These are phyloP conservation scores for Drosophila melanosoma DNA, from an alignment of 2,888 invertebrate genomes.

Conservation along the genomic window DNA sequence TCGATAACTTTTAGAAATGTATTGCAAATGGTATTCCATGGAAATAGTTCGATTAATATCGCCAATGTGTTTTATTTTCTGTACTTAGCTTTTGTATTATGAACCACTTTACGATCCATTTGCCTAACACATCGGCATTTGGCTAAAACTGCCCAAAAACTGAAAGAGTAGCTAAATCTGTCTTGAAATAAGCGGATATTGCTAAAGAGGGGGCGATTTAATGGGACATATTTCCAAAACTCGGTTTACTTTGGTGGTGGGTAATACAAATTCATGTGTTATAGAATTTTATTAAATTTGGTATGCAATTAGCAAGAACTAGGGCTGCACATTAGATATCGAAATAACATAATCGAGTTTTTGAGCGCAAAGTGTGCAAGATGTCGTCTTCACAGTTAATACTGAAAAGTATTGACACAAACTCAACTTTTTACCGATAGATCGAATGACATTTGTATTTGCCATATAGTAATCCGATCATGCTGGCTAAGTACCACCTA, in stretches of 20 bases:
- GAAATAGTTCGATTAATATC: constrained; percentile 12
- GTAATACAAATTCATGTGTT: background rate
- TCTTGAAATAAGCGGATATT: background rate
- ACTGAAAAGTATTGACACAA: background rate
- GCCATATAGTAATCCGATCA: background rate
- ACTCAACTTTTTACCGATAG: background rate
- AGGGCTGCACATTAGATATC: background rate
- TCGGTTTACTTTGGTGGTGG: background rate
- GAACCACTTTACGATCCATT: background rate
- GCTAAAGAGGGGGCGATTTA: background rate
- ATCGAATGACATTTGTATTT: background rate
- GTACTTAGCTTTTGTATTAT: background rate
- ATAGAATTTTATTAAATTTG: background rate
- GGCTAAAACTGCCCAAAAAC: background rate
- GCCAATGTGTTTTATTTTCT: constrained; percentile 2
- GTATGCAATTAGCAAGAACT: background rate
- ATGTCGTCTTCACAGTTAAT: background rate
- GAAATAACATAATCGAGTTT: background rate
- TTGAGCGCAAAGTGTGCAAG: background rate
- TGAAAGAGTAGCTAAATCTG: background rate
- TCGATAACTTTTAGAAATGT: constrained; percentile 35
- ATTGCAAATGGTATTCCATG: background rate
- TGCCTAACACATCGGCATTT: background rate
- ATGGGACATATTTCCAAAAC: background rate
- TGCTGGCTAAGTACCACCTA: background rate